A percentile compares a stretch with the other conserved stretches of the same genome.
phyloP scores from a whole-genome alignment of 2,797 vertebrate genomes.

The Borostomias antarcticus region DNA sequence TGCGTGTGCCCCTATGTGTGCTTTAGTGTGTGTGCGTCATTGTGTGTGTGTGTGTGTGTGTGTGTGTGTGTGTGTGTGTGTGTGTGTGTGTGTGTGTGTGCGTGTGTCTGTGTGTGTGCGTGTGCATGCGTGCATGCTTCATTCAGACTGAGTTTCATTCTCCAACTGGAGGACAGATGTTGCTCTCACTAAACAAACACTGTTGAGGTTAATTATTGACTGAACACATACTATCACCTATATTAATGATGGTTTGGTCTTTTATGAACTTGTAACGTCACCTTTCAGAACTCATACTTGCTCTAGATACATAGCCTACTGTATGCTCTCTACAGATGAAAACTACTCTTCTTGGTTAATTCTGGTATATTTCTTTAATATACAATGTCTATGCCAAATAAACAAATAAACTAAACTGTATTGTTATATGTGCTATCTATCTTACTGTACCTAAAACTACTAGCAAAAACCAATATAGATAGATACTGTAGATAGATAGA shows the following conservation, averaged over 20 bases:
- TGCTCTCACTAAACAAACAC: background rate
- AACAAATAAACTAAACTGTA: no score
- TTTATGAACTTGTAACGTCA: background rate
- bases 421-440: no score
- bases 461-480: no score
- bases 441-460: no score
- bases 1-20: constrained; percentile 6
- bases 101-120: constrained; percentile 21
- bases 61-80: constrained; percentile 3
- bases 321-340: no score
- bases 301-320: no score
- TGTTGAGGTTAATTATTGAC: background rate
- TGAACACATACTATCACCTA: background rate
- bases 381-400: no score
- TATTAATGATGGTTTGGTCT: background rate
- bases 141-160: background rate
- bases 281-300: no score
- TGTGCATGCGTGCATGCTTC: no score
- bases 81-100: constrained; percentile 8
- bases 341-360: no score
- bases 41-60: background rate
- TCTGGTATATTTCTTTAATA: no score
- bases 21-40: constrained; percentile 20
- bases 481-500: no score
- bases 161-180: background rate